These are phyloP conservation scores for Crotalus horridus DNA, from an alignment of 2,113 vertebrate species.

Conservation along the genomic window DNA sequence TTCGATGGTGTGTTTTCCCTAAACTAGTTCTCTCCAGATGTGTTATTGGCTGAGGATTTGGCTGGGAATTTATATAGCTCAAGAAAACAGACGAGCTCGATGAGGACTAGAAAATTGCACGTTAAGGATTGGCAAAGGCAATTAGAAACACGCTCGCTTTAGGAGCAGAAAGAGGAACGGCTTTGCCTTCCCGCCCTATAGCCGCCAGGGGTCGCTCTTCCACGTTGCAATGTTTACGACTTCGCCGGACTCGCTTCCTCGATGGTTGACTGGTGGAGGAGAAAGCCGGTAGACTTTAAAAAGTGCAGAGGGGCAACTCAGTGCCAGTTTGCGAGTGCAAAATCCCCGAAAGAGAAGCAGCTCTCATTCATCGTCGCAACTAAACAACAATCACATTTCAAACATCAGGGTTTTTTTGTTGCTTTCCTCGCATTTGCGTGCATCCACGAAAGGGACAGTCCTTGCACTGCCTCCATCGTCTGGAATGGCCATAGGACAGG, in stretches of 20 bases:
- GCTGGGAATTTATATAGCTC: neutral
- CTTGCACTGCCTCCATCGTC: neutral
- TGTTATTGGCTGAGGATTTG: neutral
- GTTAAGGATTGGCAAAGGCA: neutral
- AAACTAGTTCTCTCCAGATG: neutral
- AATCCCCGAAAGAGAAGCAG: neutral
- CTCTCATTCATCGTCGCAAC: neutral
- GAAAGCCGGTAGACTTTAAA: neutral
- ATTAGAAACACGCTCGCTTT: neutral
- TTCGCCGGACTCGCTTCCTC: neutral
- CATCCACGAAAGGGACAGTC: neutral
- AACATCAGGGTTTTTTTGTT: neutral
- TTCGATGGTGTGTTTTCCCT: neutral
- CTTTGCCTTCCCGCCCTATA: neutral
- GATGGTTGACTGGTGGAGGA: neutral
- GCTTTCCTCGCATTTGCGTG: neutral
- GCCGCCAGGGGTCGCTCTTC: neutral
- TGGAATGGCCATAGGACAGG: too few relatives aligned
- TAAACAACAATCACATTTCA: neutral
- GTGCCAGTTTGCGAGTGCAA: neutral
- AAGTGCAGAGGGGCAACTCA: fast-evolving
- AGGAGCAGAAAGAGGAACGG: neutral
- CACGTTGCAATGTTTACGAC: neutral
- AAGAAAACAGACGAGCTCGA: neutral
- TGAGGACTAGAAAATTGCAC: neutral